Conservation (phyloP, 2,113 vertebrate species). For the Myiozetetes cayanensis region DNA sequence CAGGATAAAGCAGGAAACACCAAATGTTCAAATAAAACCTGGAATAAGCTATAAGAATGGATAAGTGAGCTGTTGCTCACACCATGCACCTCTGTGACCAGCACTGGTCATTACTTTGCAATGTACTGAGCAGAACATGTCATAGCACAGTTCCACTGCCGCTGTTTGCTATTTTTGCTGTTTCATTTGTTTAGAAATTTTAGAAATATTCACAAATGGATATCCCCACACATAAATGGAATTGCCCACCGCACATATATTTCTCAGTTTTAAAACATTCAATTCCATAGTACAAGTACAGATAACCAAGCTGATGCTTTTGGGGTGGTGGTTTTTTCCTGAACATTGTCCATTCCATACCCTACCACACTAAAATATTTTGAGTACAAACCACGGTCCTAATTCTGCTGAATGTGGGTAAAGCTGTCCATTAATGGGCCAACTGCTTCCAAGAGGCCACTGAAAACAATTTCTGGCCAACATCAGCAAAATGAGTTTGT, state of each 20-base stretch:
- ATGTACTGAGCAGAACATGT: background rate
- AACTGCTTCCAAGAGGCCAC: background rate
- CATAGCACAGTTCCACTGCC: background rate
- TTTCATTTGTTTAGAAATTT: background rate
- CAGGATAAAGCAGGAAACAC: background rate
- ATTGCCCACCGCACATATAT: background rate
- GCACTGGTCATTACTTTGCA: background rate
- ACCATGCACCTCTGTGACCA: fast-evolving
- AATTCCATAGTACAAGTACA: background rate
- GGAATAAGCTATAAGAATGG: background rate
- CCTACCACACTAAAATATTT: background rate
- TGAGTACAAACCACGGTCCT: background rate
- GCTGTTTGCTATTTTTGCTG: background rate
- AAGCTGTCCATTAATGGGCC: background rate
- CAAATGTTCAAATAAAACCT: background rate
- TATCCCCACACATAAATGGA: background rate
- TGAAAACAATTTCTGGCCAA: background rate
- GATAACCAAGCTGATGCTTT: background rate
- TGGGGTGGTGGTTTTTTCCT: background rate
- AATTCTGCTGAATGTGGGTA: background rate
- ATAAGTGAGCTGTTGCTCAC: background rate
- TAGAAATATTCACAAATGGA: background rate
- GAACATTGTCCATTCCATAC: background rate
- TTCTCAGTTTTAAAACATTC: background rate
- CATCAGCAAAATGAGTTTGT: background rate